Percentiles rank a stretch among this genome's conserved stretches.
Evolutionary conservation across 2,113 vertebrate genomes (phyloP).

Genomic region (Zeus faber): DNA sequence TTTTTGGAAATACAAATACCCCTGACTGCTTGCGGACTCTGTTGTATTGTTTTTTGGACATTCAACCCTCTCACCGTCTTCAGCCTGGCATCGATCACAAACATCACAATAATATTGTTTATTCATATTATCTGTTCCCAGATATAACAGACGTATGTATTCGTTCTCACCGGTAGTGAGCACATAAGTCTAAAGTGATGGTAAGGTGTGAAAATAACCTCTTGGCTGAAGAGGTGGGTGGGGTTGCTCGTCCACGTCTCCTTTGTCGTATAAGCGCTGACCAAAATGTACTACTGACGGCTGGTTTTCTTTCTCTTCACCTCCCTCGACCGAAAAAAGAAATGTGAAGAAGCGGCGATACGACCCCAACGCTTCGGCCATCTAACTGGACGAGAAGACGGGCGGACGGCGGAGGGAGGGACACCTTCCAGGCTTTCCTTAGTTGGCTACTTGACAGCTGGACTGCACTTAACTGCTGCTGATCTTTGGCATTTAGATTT

Average conservation of each 20-base stretch:
- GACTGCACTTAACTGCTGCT: constrained; percentile 76
- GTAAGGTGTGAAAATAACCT: background rate
- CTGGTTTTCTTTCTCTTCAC: constrained; percentile 36
- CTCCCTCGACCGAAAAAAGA: constrained; percentile 77
- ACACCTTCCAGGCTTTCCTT: constrained; percentile 74
- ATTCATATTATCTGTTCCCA: background rate
- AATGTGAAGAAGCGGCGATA: constrained; percentile 98
- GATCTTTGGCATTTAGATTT: constrained; percentile 73
- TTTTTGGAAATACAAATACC: constrained; percentile 32
- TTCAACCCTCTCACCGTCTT: constrained; percentile 42
- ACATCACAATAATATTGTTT: too few species aligned
- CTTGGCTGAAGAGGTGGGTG: constrained; percentile 40
- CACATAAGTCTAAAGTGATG: background rate
- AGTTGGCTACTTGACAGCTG: constrained; percentile 67
- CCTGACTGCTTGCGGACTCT: constrained; percentile 33
- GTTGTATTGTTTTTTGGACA: constrained; percentile 44
- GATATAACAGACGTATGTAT: background rate
- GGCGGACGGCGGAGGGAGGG: constrained; percentile 55
- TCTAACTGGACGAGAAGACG: constrained; percentile 78
- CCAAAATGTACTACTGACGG: too few species aligned
- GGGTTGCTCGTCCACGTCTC: constrained; percentile 44
- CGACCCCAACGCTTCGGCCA: constrained; percentile 88
- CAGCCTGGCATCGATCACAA: constrained; percentile 20
- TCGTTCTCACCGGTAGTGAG: background rate
- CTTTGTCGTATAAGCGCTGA: too few species aligned